A percentile compares a stretch with the other conserved stretches of the same genome.
These are phyloP conservation scores for Drosophila nikananu DNA, from an alignment of 1,140 invertebrate genomes.

Conservation along the genomic window DNA sequence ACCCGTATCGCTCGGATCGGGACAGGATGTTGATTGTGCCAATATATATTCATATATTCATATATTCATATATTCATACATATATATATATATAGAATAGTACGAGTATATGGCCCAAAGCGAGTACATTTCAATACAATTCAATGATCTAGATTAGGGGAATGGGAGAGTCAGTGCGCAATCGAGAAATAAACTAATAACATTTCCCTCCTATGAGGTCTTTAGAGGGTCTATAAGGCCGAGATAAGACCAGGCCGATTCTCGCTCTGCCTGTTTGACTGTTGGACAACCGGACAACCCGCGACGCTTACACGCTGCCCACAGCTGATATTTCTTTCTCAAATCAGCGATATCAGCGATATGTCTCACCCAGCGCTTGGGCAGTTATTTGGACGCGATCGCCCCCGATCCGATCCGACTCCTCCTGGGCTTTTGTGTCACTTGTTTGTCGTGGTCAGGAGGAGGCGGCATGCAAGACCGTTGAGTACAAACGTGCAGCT, in stretches of 20 bases:
- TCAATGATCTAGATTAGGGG: constrained; percentile 71
- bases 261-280: constrained; percentile 27
- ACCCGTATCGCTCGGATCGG: constrained; percentile 38
- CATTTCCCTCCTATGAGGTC: constrained; percentile 27
- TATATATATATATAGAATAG: neutral
- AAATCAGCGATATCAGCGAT: constrained; percentile 63
- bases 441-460: constrained; percentile 29
- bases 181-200: constrained; percentile 65
- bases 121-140: constrained; percentile 61
- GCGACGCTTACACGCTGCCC: constrained; percentile 53
- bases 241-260: constrained; percentile 63
- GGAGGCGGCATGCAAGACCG: constrained; percentile 57
- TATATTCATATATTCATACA: constrained; percentile 17
- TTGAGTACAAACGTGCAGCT: constrained; percentile 57
- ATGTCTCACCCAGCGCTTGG: constrained; percentile 61
- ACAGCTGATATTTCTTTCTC: constrained; percentile 40
- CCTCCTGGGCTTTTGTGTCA: neutral
- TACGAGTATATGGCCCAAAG: constrained; percentile 43
- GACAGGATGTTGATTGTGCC: constrained; percentile 75
- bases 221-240: constrained; percentile 1
- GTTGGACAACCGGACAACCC: constrained; percentile 53
- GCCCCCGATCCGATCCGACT: constrained; percentile 29
- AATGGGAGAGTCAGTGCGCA: constrained; percentile 29
- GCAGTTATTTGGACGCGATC: constrained; percentile 46
- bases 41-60: constrained; percentile 19